Evolutionary conservation across 2,888 invertebrate genomes (phyloP).

Genomic region (Drosophila falleni): DNA sequence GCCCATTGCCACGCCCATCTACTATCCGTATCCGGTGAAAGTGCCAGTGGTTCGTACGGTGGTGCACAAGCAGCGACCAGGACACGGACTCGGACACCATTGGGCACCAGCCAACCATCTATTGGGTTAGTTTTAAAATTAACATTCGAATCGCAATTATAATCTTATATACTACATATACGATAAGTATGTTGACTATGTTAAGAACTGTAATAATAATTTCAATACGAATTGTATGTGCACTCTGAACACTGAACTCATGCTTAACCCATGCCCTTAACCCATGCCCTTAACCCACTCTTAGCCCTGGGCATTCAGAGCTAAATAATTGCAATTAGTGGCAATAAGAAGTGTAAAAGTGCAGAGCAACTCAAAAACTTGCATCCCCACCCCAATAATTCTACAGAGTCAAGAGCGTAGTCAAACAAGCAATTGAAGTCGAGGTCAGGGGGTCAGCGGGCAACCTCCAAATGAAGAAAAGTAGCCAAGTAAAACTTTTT

Average conservation of each 20-base stretch:
- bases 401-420: conserved; percentile 22
- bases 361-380: conserved; percentile 46
- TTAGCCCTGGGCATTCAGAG: conserved; percentile 23
- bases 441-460: conserved; percentile 17
- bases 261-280: background rate
- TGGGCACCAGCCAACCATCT: conserved; percentile 62
- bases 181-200: conserved; percentile 9
- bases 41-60: conserved; percentile 89
- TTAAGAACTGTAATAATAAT: background rate
- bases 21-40: conserved; percentile 90
- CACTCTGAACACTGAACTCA: background rate
- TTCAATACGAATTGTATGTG: background rate
- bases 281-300: background rate
- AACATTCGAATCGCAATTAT: background rate
- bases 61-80: conserved; percentile 86
- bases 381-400: conserved; percentile 20
- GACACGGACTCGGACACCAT: conserved; percentile 4
- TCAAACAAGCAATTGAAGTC: conserved; percentile 38
- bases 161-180: conserved; percentile 9
- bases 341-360: conserved; percentile 45
- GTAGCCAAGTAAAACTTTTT: conserved; percentile 78
- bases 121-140: conserved; percentile 41
- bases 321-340: conserved; percentile 76
- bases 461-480: conserved; percentile 72
- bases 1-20: conserved; percentile 91